A percentile compares a stretch with the other conserved stretches of the same genome.
These are phyloP conservation scores for Cremastinae sp. DNA, from an alignment of 2,888 invertebrate species.

Conservation along the genomic window DNA sequence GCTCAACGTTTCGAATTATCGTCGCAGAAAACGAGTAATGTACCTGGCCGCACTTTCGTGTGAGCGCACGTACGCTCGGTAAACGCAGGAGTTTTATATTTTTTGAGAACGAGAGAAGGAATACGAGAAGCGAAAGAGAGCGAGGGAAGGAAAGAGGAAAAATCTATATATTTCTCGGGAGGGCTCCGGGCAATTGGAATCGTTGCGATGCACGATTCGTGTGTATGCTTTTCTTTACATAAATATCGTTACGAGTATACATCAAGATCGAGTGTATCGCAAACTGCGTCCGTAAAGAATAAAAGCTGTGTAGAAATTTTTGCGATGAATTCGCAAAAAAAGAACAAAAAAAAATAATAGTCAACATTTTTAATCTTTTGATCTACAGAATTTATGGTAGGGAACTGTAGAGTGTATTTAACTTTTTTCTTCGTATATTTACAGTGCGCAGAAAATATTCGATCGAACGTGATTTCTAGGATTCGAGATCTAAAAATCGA, in stretches of 20 bases:
- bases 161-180: slow-evolving; percentile 50
- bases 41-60: background rate
- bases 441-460: too few species aligned
- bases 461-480: too few species aligned
- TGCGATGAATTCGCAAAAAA: too few species aligned
- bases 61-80: background rate
- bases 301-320: too few species aligned
- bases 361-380: too few species aligned
- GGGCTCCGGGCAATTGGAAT: slow-evolving; percentile 46
- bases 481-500: too few species aligned
- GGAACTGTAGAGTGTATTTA: too few species aligned
- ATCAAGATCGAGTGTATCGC: too few species aligned
- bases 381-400: too few species aligned
- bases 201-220: slow-evolving; percentile 20
- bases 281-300: too few species aligned
- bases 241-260: background rate
- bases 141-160: slow-evolving; percentile 20
- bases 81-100: background rate
- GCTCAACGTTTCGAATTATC: slow-evolving; percentile 31
- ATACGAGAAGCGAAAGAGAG: background rate
- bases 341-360: too few species aligned
- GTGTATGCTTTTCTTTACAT: background rate
- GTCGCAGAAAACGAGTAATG: slow-evolving; percentile 25
- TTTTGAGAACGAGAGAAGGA: background rate
- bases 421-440: too few species aligned